These are phyloP conservation scores for Pandemis corylana DNA, from an alignment of 2,888 invertebrate genomes.

Conservation along the genomic window DNA sequence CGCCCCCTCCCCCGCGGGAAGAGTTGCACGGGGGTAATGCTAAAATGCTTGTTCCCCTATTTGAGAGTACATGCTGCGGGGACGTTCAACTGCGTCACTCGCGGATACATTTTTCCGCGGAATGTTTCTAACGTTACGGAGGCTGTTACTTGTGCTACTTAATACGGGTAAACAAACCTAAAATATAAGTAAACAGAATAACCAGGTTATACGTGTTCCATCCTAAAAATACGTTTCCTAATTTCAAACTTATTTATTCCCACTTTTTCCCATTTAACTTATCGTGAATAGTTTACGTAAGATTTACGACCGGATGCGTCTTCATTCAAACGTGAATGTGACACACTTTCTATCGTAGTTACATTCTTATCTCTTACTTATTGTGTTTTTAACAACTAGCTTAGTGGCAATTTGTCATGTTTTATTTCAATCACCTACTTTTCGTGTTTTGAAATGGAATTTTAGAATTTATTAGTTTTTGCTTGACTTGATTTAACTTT, in stretches of 20 bases:
- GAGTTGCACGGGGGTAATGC: slow-evolving; percentile 86
- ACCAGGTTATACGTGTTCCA: not conserved
- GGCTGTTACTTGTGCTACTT: not conserved
- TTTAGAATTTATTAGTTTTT: slow-evolving; percentile 20
- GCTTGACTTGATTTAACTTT: slow-evolving; percentile 1
- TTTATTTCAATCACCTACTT: slow-evolving; percentile 66
- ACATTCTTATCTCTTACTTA: slow-evolving; percentile 72
- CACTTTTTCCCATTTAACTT: slow-evolving; percentile 60
- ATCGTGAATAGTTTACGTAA: slow-evolving; percentile 74
- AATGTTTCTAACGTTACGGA: slow-evolving; percentile 14
- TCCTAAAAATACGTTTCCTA: slow-evolving; percentile 58
- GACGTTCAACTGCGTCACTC: slow-evolving; percentile 66
- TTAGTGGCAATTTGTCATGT: slow-evolving; percentile 63
- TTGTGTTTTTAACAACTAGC: slow-evolving; percentile 71
- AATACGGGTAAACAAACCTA: not conserved
- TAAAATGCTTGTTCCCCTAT: slow-evolving; percentile 86
- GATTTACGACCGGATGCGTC: slow-evolving; percentile 80
- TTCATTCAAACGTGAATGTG: slow-evolving; percentile 79
- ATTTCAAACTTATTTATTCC: slow-evolving; percentile 54
- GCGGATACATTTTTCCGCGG: slow-evolving; percentile 39
- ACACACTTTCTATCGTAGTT: slow-evolving; percentile 76
- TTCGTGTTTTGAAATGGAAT: slow-evolving; percentile 45
- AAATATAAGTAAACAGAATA: not conserved
- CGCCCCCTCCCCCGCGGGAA: slow-evolving; percentile 81
- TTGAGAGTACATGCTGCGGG: slow-evolving; percentile 85